Percentiles rank a stretch among this genome's conserved stretches.
These are phyloP conservation scores for Gadopsis marmoratus DNA, from an alignment of 2,797 vertebrate genomes.

Conservation along the genomic window DNA sequence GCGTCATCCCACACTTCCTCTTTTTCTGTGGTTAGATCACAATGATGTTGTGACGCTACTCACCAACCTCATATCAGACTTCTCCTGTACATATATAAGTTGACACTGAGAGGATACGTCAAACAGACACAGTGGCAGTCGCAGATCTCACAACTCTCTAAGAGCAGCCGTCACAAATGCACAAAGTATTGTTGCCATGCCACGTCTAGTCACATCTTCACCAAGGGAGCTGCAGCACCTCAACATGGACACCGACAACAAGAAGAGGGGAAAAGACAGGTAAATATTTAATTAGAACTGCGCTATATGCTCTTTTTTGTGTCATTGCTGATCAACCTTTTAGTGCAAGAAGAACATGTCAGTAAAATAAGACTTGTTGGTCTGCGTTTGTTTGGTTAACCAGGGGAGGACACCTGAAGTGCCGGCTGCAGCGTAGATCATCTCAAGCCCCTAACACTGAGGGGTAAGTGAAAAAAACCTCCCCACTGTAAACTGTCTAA, in stretches of 20 bases:
- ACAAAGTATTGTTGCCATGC: constrained; percentile 66
- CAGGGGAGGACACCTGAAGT: constrained; percentile 67
- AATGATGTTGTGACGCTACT: constrained; percentile 62
- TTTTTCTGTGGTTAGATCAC: constrained; percentile 78
- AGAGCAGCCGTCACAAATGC: constrained; percentile 8
- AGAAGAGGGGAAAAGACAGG: constrained; percentile 70
- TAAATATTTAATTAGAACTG: constrained; percentile 37
- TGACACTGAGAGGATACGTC: neutral
- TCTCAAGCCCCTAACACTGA: constrained; percentile 43
- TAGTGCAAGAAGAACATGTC: neutral
- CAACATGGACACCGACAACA: constrained; percentile 75
- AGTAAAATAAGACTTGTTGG: constrained; percentile 33
- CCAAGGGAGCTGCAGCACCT: constrained; percentile 58
- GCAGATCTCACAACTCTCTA: neutral
- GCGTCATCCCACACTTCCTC: constrained; percentile 85
- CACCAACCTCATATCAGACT: constrained; percentile 16
- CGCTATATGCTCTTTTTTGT: neutral
- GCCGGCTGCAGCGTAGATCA: constrained; percentile 58
- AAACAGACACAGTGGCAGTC: constrained; percentile 32
- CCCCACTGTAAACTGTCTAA: neutral
- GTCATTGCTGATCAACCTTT: neutral
- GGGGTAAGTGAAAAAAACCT: constrained; percentile 59
- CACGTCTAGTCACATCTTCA: constrained; percentile 57
- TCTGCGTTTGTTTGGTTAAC: constrained; percentile 27
- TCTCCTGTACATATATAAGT: constrained; percentile 44